Conservation (phyloP, 2,888 invertebrate species). For the Laspeyria flexula region DNA sequence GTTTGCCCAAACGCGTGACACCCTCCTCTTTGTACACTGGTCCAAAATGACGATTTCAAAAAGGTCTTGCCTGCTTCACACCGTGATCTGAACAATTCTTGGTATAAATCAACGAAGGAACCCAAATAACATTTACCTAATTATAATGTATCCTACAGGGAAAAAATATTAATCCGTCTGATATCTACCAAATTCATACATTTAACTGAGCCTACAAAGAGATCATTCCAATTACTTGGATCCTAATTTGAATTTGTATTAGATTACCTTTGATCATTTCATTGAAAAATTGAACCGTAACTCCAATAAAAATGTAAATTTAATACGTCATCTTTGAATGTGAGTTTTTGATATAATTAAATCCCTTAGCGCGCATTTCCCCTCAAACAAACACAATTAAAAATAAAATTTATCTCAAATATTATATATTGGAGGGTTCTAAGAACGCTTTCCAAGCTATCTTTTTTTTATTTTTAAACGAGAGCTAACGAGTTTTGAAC, state of each 20-base stretch:
- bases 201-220: no score
- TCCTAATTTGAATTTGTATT: constrained; percentile 21
- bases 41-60: no score
- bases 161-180: no score
- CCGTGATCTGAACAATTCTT: no score
- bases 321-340: constrained; percentile 9
- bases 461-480: constrained; percentile 8
- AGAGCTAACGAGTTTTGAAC: constrained; percentile 9
- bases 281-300: constrained; percentile 22
- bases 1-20: no score
- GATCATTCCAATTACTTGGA: not conserved
- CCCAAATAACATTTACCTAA: no score
- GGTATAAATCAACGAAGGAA: no score
- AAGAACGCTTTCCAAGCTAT: not conserved
- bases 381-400: constrained; percentile 18
- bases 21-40: no score
- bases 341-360: constrained; percentile 16
- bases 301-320: constrained; percentile 37
- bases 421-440: constrained; percentile 7
- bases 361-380: constrained; percentile 4
- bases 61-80: no score
- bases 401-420: constrained; percentile 15
- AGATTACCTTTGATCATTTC: constrained; percentile 20
- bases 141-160: no score
- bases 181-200: no score